These are phyloP conservation scores for Palloptera scutellata DNA, from an alignment of 2,888 invertebrate genomes.

Conservation along the genomic window DNA sequence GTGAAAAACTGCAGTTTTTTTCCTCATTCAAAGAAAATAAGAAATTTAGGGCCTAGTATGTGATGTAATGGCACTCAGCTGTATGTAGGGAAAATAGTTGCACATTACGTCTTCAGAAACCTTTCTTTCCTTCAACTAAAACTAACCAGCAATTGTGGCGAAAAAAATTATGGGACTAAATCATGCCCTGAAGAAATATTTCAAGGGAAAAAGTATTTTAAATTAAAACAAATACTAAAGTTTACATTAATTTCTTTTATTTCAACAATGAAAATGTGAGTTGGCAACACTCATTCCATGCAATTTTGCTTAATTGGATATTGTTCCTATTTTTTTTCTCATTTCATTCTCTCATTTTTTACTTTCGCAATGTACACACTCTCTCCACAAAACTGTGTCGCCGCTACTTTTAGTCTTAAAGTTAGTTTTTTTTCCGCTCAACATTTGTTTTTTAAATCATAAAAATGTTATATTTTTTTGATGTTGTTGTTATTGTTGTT, in stretches of 20 bases:
- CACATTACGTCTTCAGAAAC: no score
- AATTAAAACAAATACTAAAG: no score
- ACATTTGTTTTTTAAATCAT: not conserved
- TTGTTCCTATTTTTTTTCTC: constrained; percentile 23
- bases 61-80: no score
- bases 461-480: not conserved
- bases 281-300: not conserved
- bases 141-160: no score
- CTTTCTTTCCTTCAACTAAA: no score
- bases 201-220: no score
- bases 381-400: not conserved
- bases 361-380: not conserved
- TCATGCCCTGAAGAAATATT: no score
- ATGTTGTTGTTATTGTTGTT: not conserved
- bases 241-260: not conserved
- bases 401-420: not conserved
- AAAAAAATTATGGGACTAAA: no score
- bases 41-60: no score
- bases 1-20: no score
- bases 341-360: not conserved
- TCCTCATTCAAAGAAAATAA: no score
- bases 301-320: constrained; percentile 28
- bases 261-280: not conserved
- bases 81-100: no score
- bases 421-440: not conserved